Base-by-base conservation (phyloP, 2,113 vertebrate species). In the Lepisosteus oculatus region DNA sequence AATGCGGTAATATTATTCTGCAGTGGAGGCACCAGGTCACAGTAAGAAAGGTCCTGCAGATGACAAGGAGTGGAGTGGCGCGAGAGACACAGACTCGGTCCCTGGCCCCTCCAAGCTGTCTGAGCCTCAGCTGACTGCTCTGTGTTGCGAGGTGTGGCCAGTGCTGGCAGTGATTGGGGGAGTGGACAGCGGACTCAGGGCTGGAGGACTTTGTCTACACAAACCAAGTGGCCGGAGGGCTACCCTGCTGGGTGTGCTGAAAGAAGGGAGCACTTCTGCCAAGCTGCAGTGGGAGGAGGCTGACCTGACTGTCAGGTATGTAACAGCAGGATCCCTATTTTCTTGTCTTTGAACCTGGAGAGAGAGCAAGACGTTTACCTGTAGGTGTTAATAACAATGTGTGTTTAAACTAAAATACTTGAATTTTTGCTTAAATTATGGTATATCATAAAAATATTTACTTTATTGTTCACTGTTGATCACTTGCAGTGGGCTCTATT, bases 251-350 rank as follows among this genome's bases (percentile, higher is more conserved):
- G 92, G 92, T 47, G 88, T 93, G 63, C 73, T 89, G 61, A 92
- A 92, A 76, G 89, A 92, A 76, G 89, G 90, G 77, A 90, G 90
- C 77, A 80, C 84, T 43, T 74, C 91, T 43, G 89, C 85, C 47
- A 93, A 93, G 78, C 89, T 93, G 3, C 92, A 93, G 78, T 93
- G 92, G 92, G 91, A 93, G 77, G 91, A 93, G 65, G 78, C 85
- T 0, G 91, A 93, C 68, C 76, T 92, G 62, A 90, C 89, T 59
- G 81, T 92, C 78, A 93, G 91, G 92, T 93, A 90, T 72, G 59
- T 51, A 51, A 51, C 5, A 51, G 47, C 5, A 51, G 9, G 47
- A 51, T 6, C 47, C 47, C 47, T 51, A 51, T 51, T 51, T 51
- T 5, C 9, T 51, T 51, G 47, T 51, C 9, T 51, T 2, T 29